Conservation (phyloP, 2,113 vertebrate genomes). For the Ibidorhyncha struthersii region DNA sequence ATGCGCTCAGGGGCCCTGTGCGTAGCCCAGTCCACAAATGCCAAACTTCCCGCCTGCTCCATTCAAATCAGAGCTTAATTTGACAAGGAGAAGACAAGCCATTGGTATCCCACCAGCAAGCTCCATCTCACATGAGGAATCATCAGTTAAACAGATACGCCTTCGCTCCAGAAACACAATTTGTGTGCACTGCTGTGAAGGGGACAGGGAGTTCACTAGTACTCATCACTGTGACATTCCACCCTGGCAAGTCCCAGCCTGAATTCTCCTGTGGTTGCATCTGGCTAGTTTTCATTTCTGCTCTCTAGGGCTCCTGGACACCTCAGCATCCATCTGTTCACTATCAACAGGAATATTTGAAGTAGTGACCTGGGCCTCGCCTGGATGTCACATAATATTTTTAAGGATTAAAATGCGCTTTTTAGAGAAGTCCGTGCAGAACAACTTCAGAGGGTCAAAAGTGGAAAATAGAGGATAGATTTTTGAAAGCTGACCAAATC, state of each 20-base stretch:
- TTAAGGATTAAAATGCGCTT: neutral
- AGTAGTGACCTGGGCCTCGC: neutral
- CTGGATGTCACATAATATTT: neutral
- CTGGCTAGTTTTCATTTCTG: neutral
- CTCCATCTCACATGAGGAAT: neutral
- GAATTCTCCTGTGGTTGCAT: neutral
- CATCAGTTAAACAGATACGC: neutral
- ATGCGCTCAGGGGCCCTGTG: neutral
- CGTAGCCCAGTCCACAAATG: neutral
- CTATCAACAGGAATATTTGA: neutral
- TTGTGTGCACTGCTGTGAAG: neutral
- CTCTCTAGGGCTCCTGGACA: neutral
- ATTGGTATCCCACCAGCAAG: neutral
- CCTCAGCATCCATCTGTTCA: neutral
- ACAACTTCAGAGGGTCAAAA: neutral
- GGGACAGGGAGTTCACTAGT: accelerated
- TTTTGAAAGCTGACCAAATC: neutral
- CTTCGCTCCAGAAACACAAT: neutral
- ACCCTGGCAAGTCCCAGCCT: neutral
- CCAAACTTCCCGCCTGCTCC: neutral
- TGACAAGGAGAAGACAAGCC: neutral
- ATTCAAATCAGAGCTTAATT: neutral
- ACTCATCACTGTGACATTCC: neutral
- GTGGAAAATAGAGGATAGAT: accelerated
- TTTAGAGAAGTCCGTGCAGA: neutral